Evolutionary conservation across 2,888 invertebrate genomes (phyloP), one percentile per base, ranked within the genome.

Genomic region (Perithous albicinctus): DNA sequence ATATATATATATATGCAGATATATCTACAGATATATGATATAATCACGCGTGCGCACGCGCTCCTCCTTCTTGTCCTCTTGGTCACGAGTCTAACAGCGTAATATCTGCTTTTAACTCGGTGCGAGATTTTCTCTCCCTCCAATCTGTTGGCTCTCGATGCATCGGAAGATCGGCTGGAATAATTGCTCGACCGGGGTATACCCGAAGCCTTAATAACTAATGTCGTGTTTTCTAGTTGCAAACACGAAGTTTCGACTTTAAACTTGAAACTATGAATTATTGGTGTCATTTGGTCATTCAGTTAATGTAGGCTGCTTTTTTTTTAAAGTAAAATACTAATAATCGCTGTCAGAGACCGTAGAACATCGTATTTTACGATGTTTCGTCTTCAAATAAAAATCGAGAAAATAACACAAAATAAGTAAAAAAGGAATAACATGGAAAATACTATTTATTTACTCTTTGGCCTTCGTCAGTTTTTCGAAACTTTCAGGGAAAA

Each of bases 81-180:
- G 70, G 70, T 80, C 70, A 75, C 70, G 80, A 76, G 70, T 72
- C 70, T 59, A 80, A 64, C 59, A 72, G 70, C 80, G 64, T 72
- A 76, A 72, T 76, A 38, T 76, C 64, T 59, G 66, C 76, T 76
- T 35, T 76, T 76, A 76, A 80, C 80, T 76, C 70, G 70, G 59
- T 72, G 70, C 76, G 76, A 76, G 75, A 76, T 74, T 70, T 66
- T 70, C 48, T 70, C 48, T 66, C 46, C 41, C 75, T 51, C 51
- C 29, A 35, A 26, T 66, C n/a, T 23, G 51, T 10, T 69, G n/a
- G n/a, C n/a, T n/a, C n/a, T 64, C 56, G 12, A 23, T 38, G 66
- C 64, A 48, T 51, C 51, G 63, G 23, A 64, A 46, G 38, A 73
- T 73, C 54, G 43, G 46, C 59, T 15, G 18, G 46, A 59, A 80